Conservation (phyloP, 2,113 vertebrate species). For the Tragelaphus scriptus region DNA sequence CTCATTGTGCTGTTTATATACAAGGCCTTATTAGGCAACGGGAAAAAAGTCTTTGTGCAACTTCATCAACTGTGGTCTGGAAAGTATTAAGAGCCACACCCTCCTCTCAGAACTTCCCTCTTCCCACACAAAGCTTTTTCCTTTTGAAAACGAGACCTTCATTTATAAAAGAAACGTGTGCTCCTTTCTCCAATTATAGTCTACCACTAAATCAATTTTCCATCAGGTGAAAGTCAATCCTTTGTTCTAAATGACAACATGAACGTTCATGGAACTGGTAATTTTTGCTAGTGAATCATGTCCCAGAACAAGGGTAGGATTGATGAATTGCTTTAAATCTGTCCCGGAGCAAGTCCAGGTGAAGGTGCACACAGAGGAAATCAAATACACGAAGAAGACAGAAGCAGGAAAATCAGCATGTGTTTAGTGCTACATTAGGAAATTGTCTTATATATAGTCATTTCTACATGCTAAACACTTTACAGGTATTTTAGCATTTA, state of each 20-base stretch:
- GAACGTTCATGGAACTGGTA: background rate
- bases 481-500: background rate
- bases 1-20: background rate
- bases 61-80: background rate
- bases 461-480: background rate
- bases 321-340: background rate
- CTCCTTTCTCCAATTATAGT: background rate
- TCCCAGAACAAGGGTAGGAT: background rate
- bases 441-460: background rate
- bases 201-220: background rate
- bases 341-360: background rate
- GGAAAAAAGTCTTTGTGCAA: background rate
- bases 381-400: background rate
- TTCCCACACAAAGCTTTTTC: slow-evolving; percentile 37
- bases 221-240: background rate
- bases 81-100: slow-evolving; percentile 29
- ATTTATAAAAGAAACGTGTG: background rate
- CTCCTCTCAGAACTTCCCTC: slow-evolving; percentile 40
- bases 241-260: background rate
- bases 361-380: background rate
- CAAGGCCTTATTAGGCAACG: slow-evolving; percentile 17
- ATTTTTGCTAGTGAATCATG: background rate
- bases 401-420: background rate
- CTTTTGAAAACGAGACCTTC: slow-evolving; percentile 25
- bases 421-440: background rate